Conservation (phyloP, 1,140 invertebrate genomes). For the Homalodisca vitripennis region DNA sequence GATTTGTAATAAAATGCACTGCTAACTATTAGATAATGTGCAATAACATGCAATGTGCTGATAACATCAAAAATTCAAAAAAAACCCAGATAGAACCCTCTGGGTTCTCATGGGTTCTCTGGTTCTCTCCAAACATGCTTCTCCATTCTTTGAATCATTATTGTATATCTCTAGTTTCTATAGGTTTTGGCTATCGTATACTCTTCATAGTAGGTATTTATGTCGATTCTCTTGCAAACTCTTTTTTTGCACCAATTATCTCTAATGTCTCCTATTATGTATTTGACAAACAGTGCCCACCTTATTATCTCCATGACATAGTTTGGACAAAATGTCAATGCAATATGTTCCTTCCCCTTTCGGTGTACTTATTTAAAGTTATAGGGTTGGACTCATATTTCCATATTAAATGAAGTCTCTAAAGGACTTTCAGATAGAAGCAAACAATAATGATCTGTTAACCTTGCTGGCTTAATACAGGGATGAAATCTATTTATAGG, state of each 20-base stretch:
- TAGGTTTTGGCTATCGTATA: not conserved
- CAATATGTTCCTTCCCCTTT: conserved; percentile 37
- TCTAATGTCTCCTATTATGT: not conserved
- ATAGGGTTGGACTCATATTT: conserved; percentile 44
- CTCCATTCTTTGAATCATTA: too few species aligned
- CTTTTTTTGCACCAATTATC: not conserved
- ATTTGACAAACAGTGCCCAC: too few species aligned
- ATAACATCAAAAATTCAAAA: not conserved
- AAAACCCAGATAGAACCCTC: too few species aligned
- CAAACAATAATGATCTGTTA: conserved; percentile 52
- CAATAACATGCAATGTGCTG: too few species aligned
- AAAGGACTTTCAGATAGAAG: conserved; percentile 46
- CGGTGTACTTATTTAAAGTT: conserved; percentile 38
- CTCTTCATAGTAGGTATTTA: not conserved
- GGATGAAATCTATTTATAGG: conserved; percentile 45
- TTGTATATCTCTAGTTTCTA: not conserved
- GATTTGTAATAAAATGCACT: too few species aligned
- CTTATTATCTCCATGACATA: too few species aligned
- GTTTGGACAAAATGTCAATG: conserved; percentile 26
- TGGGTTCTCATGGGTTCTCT: too few species aligned
- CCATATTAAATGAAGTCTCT: conserved; percentile 46
- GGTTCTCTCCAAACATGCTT: too few species aligned
- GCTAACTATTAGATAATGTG: too few species aligned
- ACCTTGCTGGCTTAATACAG: conserved; percentile 44
- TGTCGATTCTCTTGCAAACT: not conserved